Conservation (phyloP, 1,140 invertebrate genomes). For the Caligus rogercresseyi region DNA sequence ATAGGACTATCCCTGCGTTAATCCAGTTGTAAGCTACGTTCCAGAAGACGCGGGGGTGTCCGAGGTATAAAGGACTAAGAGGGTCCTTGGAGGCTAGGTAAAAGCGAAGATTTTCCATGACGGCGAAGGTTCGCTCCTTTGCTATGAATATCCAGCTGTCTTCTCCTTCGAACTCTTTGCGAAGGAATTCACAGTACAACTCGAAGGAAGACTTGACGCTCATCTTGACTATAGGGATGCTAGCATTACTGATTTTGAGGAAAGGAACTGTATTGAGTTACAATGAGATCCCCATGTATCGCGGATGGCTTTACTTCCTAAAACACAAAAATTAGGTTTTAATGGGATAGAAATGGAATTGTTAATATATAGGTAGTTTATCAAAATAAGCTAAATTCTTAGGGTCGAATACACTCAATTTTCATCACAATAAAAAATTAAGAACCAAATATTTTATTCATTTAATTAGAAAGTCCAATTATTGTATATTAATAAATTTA, state of each 20-base stretch:
- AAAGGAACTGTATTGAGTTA: not conserved
- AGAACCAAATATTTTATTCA: no score
- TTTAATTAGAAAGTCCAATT: no score
- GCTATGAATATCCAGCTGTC: conserved; percentile 33
- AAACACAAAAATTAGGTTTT: no score
- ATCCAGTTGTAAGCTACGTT: conserved; percentile 34
- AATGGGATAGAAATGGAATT: no score
- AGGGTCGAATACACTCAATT: no score
- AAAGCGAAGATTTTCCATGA: conserved; percentile 34
- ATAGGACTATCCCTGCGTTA: conserved; percentile 36
- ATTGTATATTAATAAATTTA: no score
- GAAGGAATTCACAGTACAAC: conserved; percentile 22
- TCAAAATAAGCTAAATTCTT: no score
- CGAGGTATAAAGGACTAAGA: conserved; percentile 32
- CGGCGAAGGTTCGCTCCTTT: conserved; percentile 33
- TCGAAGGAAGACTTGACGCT: conserved; percentile 8
- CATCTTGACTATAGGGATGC: not conserved
- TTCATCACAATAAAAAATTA: no score
- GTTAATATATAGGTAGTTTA: no score
- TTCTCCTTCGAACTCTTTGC: conserved; percentile 9
- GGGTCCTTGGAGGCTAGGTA: conserved; percentile 30
- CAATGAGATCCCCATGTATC: conserved; percentile 3
- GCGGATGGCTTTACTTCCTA: not conserved
- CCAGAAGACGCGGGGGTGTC: conserved; percentile 34
- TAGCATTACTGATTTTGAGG: not conserved